phyloP scores from a whole-genome alignment of 2,113 vertebrate genomes.

The Neogobius melanostomus region DNA sequence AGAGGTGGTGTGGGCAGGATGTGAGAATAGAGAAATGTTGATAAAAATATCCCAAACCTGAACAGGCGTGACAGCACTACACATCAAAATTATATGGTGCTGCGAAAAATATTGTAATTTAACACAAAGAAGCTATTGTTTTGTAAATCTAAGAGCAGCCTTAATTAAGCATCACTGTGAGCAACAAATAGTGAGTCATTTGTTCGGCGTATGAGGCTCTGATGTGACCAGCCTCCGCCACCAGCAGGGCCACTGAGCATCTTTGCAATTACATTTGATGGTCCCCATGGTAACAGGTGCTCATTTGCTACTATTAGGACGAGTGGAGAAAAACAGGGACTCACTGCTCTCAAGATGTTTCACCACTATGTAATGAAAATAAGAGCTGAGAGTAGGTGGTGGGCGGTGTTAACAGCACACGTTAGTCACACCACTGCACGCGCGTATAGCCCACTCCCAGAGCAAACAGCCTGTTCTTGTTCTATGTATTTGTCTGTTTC shows the following conservation, averaged over 20 bases:
- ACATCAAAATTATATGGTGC: not conserved
- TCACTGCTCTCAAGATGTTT: not conserved
- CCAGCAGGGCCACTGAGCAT: not conserved
- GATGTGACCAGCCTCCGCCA: not conserved
- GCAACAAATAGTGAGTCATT: constrained; percentile 8
- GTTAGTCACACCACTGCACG: constrained; percentile 1
- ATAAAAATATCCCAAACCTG: constrained; percentile 1
- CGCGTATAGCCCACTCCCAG: not conserved
- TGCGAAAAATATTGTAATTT: not conserved
- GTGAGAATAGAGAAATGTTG: not conserved
- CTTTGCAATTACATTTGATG: not conserved
- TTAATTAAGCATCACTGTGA: too few species aligned
- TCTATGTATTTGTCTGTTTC: not conserved
- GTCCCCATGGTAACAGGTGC: constrained; percentile 4
- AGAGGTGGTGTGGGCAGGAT: not conserved
- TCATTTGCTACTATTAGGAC: constrained; percentile 7
- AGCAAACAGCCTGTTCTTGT: not conserved
- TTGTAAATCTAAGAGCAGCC: not conserved
- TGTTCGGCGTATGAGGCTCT: not conserved
- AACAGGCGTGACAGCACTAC: not conserved
- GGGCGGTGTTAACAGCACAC: constrained; percentile 3
- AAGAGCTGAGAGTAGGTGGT: constrained; percentile 1
- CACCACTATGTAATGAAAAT: constrained; percentile 1
- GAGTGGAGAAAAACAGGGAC: not conserved
- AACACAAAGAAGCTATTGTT: not conserved